phyloP scores from a whole-genome alignment of 2,888 invertebrate genomes.

The Altica lythri region DNA sequence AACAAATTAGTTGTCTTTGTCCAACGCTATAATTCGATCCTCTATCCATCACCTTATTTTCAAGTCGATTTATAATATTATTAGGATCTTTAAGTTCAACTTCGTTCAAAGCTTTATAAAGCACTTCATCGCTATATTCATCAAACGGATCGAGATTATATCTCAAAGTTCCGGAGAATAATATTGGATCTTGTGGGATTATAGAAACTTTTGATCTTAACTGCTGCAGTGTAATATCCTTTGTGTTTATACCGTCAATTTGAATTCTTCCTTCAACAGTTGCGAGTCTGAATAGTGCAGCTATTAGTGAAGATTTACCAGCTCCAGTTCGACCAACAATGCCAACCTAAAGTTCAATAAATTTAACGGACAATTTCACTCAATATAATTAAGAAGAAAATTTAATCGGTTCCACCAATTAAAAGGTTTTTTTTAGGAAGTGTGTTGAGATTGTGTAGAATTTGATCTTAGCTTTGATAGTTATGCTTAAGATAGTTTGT shows the following conservation, averaged over 20 bases:
- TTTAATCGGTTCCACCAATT: too few relatives aligned
- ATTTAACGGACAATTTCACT: too few relatives aligned
- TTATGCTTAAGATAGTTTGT: too few relatives aligned
- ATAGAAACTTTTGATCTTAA: slow-evolving; percentile 62
- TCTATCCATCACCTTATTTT: slow-evolving; percentile 74
- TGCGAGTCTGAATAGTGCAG: slow-evolving; percentile 77
- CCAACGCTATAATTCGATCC: slow-evolving; percentile 87
- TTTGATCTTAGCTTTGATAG: too few relatives aligned
- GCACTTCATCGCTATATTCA: neutral
- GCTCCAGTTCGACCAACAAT: slow-evolving; percentile 85
- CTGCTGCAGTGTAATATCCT: slow-evolving; percentile 62
- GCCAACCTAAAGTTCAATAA: slow-evolving; percentile 65
- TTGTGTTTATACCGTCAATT: slow-evolving; percentile 71
- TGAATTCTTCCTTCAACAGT: slow-evolving; percentile 70
- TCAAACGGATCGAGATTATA: slow-evolving; percentile 85
- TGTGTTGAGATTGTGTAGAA: too few relatives aligned
- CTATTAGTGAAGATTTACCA: slow-evolving; percentile 78
- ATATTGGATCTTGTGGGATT: slow-evolving; percentile 65
- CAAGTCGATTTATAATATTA: slow-evolving; percentile 64
- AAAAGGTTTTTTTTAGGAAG: too few relatives aligned
- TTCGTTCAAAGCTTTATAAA: slow-evolving; percentile 75
- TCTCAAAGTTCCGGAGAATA: slow-evolving; percentile 76
- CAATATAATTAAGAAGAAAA: too few relatives aligned
- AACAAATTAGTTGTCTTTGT: slow-evolving; percentile 86
- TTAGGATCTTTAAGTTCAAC: slow-evolving; percentile 75